phyloP scores from a whole-genome alignment of 2,888 invertebrate species.

The Alcis repandata region DNA sequence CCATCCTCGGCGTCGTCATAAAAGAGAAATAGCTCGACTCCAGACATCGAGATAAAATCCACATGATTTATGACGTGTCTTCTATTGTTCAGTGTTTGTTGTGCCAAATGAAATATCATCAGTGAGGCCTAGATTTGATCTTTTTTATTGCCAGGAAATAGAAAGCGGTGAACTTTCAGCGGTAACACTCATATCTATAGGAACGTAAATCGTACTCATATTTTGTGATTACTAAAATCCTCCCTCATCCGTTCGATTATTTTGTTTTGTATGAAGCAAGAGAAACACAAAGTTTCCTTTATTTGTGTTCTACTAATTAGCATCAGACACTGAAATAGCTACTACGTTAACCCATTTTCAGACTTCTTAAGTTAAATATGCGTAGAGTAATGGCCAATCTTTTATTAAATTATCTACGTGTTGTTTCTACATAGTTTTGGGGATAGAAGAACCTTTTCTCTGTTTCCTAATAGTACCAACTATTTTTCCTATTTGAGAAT shows the following conservation, averaged over 20 bases:
- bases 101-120: constrained; percentile 59
- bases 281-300: no score
- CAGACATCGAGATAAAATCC: constrained; percentile 62
- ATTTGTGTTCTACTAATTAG: no score
- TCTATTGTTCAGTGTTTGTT: constrained; percentile 68
- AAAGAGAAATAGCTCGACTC: constrained; percentile 49
- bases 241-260: no score
- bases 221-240: neutral
- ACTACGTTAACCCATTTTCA: no score
- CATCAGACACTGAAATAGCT: no score
- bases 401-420: no score
- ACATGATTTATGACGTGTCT: constrained; percentile 64
- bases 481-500: neutral
- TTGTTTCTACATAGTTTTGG: no score
- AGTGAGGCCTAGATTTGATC: constrained; percentile 31
- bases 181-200: neutral
- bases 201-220: neutral
- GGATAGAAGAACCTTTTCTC: neutral
- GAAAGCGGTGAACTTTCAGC: neutral
- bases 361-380: no score
- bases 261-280: no score
- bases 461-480: neutral
- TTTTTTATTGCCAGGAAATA: constrained; percentile 21
- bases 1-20: constrained; percentile 38
- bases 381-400: no score